Percentiles rank a stretch among this genome's conserved stretches.
phyloP scores from a whole-genome alignment of 2,797 vertebrate genomes.

The Pteronotus mesoamericanus region DNA sequence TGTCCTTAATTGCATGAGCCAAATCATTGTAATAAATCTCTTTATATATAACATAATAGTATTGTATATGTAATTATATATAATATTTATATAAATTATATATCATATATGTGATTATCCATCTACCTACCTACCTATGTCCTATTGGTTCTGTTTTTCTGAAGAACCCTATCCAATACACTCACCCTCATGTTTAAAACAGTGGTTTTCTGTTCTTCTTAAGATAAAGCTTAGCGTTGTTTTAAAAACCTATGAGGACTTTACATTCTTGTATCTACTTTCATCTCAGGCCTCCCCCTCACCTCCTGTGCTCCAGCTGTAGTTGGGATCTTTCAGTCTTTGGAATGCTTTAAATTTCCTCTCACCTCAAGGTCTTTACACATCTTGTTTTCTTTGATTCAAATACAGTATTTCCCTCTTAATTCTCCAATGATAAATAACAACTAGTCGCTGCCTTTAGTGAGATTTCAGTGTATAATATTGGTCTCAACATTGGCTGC shows the following conservation, averaged over 20 bases:
- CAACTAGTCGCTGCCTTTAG: neutral
- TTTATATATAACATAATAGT: neutral
- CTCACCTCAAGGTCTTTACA: neutral
- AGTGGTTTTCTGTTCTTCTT: neutral
- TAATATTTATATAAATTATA: neutral
- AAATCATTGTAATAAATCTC: neutral
- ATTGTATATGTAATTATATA: neutral
- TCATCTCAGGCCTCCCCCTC: neutral
- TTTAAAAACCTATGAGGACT: neutral
- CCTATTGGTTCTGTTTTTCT: neutral
- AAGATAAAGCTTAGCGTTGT: neutral
- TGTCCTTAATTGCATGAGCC: neutral
- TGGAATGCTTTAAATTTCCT: neutral
- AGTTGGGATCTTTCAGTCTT: neutral
- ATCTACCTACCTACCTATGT: neutral
- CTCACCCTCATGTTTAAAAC: neutral
- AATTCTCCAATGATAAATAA: neutral
- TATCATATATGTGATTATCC: neutral
- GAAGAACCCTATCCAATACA: neutral
- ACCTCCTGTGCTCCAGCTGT: neutral
- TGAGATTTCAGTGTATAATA: neutral
- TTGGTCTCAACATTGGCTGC: neutral
- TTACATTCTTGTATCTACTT: neutral
- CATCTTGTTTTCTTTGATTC: neutral
- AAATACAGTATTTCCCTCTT: neutral